These are phyloP conservation scores for Selene dorsalis DNA, from an alignment of 2,797 vertebrate species.

Conservation along the genomic window DNA sequence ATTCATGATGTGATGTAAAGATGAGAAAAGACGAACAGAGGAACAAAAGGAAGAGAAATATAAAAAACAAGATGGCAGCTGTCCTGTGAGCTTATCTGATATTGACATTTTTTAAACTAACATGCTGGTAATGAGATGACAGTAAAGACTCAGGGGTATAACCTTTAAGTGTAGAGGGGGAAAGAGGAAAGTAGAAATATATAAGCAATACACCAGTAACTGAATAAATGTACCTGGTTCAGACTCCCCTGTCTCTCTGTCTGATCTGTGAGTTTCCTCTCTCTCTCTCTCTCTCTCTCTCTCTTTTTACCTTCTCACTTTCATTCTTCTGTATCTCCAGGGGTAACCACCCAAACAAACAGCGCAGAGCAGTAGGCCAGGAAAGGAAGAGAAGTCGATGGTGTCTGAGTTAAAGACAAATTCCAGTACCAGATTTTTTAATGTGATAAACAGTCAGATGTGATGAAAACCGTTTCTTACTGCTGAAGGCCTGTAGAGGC, in stretches of 20 bases:
- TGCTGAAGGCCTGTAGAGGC: neutral
- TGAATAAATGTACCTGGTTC: no score
- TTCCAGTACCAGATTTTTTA: neutral
- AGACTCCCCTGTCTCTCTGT: neutral
- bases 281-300: neutral
- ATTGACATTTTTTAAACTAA: no score
- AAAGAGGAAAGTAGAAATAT: no score
- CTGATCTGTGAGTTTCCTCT: neutral
- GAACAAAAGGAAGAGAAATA: no score
- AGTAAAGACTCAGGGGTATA: no score
- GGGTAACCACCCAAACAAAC: constrained; percentile 69
- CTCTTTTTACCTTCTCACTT: neutral
- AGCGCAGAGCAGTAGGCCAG: constrained; percentile 59
- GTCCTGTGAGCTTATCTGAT: no score
- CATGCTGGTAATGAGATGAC: no score
- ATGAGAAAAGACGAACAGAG: no score
- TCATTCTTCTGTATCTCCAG: constrained; percentile 7
- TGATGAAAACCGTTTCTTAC: neutral
- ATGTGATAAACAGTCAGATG: neutral
- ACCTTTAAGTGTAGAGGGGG: no score
- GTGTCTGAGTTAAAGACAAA: constrained; percentile 22
- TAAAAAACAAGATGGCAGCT: no score
- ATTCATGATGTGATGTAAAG: no score
- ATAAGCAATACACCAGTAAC: no score
- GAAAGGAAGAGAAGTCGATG: neutral